Conservation (phyloP, 1,140 invertebrate species). For the Mylabris phalerata region DNA sequence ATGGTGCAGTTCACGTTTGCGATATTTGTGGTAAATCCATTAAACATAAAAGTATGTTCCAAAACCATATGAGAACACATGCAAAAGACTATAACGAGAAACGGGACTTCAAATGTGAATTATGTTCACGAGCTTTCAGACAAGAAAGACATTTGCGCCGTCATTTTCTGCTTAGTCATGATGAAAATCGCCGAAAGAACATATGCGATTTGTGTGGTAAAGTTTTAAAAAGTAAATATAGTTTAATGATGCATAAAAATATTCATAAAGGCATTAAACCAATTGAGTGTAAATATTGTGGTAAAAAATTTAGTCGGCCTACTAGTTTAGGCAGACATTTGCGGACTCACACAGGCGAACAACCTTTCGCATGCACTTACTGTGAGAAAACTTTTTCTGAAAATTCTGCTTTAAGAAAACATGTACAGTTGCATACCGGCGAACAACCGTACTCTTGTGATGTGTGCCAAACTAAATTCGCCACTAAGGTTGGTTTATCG, state of each 20-base stretch:
- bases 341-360: constrained; percentile 7
- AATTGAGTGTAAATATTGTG: constrained; percentile 19
- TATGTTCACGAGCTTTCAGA: too few relatives aligned
- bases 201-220: neutral
- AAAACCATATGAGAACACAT: neutral
- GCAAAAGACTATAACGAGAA: too few relatives aligned
- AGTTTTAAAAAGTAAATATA: neutral
- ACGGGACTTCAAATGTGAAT: too few relatives aligned
- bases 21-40: too few relatives aligned
- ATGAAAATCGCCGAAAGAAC: neutral
- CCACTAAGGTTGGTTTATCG: too few relatives aligned
- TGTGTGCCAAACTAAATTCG: too few relatives aligned
- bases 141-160: neutral
- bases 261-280: neutral
- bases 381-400: constrained; percentile 13
- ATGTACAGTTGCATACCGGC: constrained; percentile 4
- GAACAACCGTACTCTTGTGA: constrained; percentile 11
- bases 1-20: too few relatives aligned
- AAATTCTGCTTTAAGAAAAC: constrained; percentile 9
- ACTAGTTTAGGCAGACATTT: constrained; percentile 11
- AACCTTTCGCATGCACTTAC: constrained; percentile 6
- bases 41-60: neutral
- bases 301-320: constrained; percentile 8
- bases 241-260: constrained; percentile 34
- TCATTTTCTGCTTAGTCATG: neutral